Evolutionary conservation across 2,888 invertebrate genomes (phyloP), one percentile per base, ranked within the genome.

Genomic region (Tetanocera ferruginea): DNA sequence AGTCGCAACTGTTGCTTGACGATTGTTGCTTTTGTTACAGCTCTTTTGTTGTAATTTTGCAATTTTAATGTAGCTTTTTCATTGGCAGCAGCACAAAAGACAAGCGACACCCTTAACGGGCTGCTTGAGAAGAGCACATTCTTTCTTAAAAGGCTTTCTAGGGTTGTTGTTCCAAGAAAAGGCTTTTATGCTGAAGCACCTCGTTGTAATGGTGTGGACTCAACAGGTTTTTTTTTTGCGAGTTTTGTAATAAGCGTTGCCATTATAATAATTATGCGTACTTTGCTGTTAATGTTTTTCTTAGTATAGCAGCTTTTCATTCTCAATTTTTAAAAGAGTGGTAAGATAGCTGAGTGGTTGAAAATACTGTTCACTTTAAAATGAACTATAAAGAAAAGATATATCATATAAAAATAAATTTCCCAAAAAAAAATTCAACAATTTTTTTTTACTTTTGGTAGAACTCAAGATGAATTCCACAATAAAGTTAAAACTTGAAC

Each of bases 151-250:
- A 67, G 9, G 25, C 11, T 67, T 67, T 67, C 37, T 8, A 23
- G 43, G 23, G 28, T 34, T 11, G 28, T 34, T 11, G 64, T 34
- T 64, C 34, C 3, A 17, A 64, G 64, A 37, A 67, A 67, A 67
- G 49, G n/a, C 43, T 67, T 67, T 67, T 43, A 67, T 19, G n/a
- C 3, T 67, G 67, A 67, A 67, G 67, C 43, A 67, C 19, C 23
- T 67, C 5, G n/a, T 6, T 34, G 14, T 17, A 60, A 60, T 25
- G 25, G 8, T 28, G 60, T 14, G 5, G 4, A 19, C 28, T 28
- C 14, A 25, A 28, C 11, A 60, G n/a, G 31, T 34, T 64, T 64
- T n/a, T 64, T 60, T 60, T 0, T 60, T 28, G n/a, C 51, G 43
- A 23, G 11, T 11, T 8, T n/a, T 69, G 51, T 69, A 51, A 69